These are phyloP conservation scores for Dreissena polymorpha DNA, from an alignment of 1,140 invertebrate species.

Conservation along the genomic window DNA sequence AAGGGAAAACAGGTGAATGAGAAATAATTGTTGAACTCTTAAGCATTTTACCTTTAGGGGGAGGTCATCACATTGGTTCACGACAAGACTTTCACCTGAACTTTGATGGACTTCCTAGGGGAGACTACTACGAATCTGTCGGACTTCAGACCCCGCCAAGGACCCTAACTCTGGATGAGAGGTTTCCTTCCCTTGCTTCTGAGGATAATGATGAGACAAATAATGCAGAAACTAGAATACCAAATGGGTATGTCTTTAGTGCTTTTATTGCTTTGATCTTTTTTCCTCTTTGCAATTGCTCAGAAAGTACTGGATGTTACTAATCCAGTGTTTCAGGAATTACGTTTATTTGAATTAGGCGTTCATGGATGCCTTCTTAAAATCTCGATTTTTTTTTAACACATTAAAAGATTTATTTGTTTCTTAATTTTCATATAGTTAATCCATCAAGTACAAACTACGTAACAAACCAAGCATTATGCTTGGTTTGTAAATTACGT, in stretches of 20 bases:
- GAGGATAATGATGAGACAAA: slow-evolving; percentile 19
- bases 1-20: no score
- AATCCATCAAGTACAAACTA: no score
- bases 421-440: no score
- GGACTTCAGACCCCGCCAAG: slow-evolving; percentile 66
- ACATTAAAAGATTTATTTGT: no score
- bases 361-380: no score
- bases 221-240: slow-evolving; percentile 14
- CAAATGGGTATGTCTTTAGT: slow-evolving; percentile 53
- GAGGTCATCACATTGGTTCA: slow-evolving; percentile 61
- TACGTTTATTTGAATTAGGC: neutral
- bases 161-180: slow-evolving; percentile 64
- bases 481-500: no score
- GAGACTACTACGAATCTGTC: slow-evolving; percentile 52
- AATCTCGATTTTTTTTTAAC: no score
- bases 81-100: slow-evolving; percentile 50
- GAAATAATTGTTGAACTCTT: neutral
- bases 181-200: slow-evolving; percentile 59
- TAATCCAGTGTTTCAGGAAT: neutral
- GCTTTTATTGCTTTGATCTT: neutral
- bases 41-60: slow-evolving; percentile 48
- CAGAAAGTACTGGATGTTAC: neutral
- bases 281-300: neutral
- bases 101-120: slow-evolving; percentile 7
- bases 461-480: no score